Conservation (phyloP, 2,797 vertebrate genomes). For the Nasua narica region DNA sequence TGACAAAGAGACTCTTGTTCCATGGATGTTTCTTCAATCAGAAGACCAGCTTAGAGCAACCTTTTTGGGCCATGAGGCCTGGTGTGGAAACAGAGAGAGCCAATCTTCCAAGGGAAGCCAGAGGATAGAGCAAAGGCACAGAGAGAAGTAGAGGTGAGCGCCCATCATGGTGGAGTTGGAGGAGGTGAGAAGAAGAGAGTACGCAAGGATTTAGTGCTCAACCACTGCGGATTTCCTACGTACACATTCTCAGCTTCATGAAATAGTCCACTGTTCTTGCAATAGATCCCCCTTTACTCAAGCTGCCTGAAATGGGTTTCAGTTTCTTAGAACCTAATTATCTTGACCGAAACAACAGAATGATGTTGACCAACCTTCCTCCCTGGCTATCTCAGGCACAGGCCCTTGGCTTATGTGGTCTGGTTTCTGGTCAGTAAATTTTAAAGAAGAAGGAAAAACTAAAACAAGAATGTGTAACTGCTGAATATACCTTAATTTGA, state of each 20-base stretch:
- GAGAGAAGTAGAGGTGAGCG: not conserved
- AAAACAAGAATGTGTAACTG: not conserved
- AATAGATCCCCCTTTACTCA: not conserved
- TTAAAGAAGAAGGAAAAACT: conserved; percentile 9
- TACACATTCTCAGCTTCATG: not conserved
- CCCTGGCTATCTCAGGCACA: not conserved
- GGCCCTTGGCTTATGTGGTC: not conserved
- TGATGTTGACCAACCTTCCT: not conserved
- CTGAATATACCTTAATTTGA: conserved; percentile 43
- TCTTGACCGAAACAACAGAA: not conserved
- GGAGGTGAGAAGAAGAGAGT: not conserved
- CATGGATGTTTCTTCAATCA: not conserved
- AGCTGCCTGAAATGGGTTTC: not conserved
- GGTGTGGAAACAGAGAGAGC: not conserved
- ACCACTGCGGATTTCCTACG: not conserved
- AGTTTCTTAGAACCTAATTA: not conserved
- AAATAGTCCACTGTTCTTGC: not conserved
- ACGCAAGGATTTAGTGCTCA: not conserved
- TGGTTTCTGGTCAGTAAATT: not conserved
- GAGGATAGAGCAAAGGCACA: not conserved
- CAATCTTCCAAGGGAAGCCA: not conserved
- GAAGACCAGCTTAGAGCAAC: not conserved
- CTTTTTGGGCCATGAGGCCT: not conserved
- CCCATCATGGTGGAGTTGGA: no score
- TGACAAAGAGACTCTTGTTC: not conserved